Conservation (phyloP, 30 jellyfish, hydroid and myxozoan species). For the Aurelia sp. region DNA sequence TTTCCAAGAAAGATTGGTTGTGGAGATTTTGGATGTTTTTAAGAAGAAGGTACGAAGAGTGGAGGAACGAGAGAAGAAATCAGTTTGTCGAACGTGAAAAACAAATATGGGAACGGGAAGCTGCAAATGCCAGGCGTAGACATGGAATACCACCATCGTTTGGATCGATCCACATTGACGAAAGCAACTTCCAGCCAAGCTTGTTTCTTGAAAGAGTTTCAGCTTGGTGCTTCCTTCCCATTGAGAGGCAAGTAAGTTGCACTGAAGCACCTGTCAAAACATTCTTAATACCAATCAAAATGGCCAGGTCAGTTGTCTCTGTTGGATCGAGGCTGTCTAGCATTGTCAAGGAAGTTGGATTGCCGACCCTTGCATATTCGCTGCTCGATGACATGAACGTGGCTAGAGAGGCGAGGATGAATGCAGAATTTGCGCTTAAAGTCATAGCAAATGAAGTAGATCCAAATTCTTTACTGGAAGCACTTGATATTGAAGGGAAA, state of each 20-base stretch:
- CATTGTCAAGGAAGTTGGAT: conserved; percentile 16
- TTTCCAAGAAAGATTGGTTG: conserved; percentile 21
- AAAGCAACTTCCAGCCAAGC: neutral
- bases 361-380: neutral
- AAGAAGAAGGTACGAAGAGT: conserved; percentile 5
- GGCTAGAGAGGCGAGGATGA: too few relatives aligned
- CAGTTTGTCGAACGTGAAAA: neutral
- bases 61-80: neutral
- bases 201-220: conserved; percentile 13
- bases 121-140: too few relatives aligned
- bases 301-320: conserved; percentile 6
- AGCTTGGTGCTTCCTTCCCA: conserved; percentile 47
- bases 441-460: neutral
- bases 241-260: neutral
- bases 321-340: neutral
- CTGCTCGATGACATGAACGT: too few relatives aligned
- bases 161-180: neutral
- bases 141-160: too few relatives aligned
- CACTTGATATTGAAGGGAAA: conserved; percentile 4
- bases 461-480: conserved; percentile 18
- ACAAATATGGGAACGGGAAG: too few relatives aligned
- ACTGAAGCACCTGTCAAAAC: neutral
- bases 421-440: neutral
- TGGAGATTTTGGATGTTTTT: conserved; percentile 4
- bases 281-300: neutral